Conservation (phyloP, 1,140 invertebrate species). For the Diorhabda carinulata region DNA sequence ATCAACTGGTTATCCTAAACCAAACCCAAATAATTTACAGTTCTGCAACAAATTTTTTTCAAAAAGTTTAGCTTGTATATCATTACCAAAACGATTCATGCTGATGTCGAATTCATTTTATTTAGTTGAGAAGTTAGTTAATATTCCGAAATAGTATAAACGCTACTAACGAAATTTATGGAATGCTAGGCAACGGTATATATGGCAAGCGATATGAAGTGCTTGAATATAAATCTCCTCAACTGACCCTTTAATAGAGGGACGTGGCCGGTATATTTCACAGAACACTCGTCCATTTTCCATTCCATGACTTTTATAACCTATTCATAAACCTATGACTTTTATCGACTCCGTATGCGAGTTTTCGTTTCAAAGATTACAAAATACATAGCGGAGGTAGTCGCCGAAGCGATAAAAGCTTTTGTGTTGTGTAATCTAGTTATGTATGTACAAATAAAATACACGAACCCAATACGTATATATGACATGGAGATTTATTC, state of each 20-base stretch:
- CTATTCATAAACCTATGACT: slow-evolving; percentile 2
- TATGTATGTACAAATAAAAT: too few relatives aligned
- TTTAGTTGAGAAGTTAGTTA: slow-evolving; percentile 3
- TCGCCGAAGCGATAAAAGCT: too few relatives aligned
- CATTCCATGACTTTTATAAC: neutral
- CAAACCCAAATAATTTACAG: neutral
- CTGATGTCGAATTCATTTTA: neutral
- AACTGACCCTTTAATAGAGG: neutral
- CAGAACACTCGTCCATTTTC: neutral
- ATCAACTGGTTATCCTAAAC: neutral
- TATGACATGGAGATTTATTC: too few relatives aligned
- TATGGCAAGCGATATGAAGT: slow-evolving; percentile 1
- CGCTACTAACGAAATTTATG: neutral
- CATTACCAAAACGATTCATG: neutral
- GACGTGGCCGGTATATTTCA: slow-evolving; percentile 1
- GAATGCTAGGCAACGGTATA: neutral
- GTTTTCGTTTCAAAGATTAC: neutral
- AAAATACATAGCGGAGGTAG: neutral
- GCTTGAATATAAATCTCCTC: slow-evolving; percentile 2
- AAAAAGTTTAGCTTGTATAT: neutral
- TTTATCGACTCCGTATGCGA: neutral
- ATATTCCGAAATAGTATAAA: neutral
- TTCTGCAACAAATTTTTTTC: neutral
- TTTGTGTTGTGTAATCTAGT: too few relatives aligned
- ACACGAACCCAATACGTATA: too few relatives aligned